Percentiles rank a stretch among this genome's conserved stretches.
These are phyloP conservation scores for Lathronympha strigana DNA, from an alignment of 2,888 invertebrate genomes.

Conservation along the genomic window DNA sequence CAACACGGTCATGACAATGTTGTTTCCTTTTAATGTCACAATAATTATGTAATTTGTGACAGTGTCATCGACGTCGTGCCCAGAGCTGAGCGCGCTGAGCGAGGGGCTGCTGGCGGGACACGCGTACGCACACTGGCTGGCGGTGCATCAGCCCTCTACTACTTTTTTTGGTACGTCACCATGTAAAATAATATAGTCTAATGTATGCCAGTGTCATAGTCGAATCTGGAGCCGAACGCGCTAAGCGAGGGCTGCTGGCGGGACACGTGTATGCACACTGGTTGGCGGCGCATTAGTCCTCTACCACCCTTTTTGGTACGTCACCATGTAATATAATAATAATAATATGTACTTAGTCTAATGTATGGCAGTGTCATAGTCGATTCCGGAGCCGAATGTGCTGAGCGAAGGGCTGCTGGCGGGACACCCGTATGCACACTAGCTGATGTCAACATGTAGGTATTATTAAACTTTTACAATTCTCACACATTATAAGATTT, in stretches of 20 bases:
- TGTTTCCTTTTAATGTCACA: too few relatives aligned
- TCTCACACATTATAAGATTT: too few relatives aligned
- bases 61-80: conserved; percentile 77
- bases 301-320: conserved; percentile 69
- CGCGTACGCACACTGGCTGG: conserved; percentile 80
- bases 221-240: not conserved
- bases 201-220: not conserved
- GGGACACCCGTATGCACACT: conserved; percentile 79
- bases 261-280: conserved; percentile 80
- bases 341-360: too few relatives aligned
- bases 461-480: too few relatives aligned
- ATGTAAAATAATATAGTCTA: not conserved
- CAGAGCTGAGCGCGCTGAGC: conserved; percentile 66
- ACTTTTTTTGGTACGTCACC: conserved; percentile 70
- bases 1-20: too few relatives aligned
- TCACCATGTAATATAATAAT: too few relatives aligned
- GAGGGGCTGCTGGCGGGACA: conserved; percentile 76
- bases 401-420: conserved; percentile 74
- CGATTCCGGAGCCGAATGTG: conserved; percentile 68
- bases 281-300: conserved; percentile 74
- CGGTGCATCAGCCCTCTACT: conserved; percentile 71
- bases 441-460: conserved; percentile 62
- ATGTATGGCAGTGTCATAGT: conserved; percentile 72
- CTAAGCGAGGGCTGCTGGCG: conserved; percentile 73
- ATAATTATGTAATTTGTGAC: too few relatives aligned